Evolutionary conservation across 2,113 vertebrate genomes (phyloP).

Genomic region (Psilopsiagon aurifrons): DNA sequence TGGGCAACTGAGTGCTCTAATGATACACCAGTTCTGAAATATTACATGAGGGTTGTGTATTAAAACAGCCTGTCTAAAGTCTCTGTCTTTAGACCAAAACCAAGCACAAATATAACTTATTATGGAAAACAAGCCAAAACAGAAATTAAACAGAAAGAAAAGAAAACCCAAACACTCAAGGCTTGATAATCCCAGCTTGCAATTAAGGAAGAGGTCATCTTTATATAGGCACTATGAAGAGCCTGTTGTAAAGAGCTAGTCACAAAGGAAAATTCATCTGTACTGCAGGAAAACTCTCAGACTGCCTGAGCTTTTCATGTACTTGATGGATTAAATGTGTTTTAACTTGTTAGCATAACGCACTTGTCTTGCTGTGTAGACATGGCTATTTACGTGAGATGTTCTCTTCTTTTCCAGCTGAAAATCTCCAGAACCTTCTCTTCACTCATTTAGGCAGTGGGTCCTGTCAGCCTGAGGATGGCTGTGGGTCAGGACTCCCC

Average conservation of each 20-base stretch:
- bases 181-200: neutral
- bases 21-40: neutral
- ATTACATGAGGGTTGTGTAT: neutral
- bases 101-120: neutral
- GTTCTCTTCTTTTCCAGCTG: conserved; percentile 73
- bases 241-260: neutral
- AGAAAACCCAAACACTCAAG: neutral
- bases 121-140: neutral
- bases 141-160: neutral
- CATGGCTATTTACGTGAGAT: neutral
- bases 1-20: neutral
- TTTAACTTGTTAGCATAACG: neutral
- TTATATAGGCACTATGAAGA: neutral
- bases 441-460: conserved; percentile 70
- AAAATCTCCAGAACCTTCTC: conserved; percentile 88
- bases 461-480: conserved; percentile 68
- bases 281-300: neutral
- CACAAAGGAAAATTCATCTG: neutral
- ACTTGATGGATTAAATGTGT: neutral
- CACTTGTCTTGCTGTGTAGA: neutral
- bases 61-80: neutral
- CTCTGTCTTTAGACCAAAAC: neutral
- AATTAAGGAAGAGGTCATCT: neutral
- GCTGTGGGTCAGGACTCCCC: conserved; percentile 50
- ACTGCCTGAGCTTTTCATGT: neutral